Conservation (phyloP, 2,113 vertebrate species). For the Hydropotes inermis region DNA sequence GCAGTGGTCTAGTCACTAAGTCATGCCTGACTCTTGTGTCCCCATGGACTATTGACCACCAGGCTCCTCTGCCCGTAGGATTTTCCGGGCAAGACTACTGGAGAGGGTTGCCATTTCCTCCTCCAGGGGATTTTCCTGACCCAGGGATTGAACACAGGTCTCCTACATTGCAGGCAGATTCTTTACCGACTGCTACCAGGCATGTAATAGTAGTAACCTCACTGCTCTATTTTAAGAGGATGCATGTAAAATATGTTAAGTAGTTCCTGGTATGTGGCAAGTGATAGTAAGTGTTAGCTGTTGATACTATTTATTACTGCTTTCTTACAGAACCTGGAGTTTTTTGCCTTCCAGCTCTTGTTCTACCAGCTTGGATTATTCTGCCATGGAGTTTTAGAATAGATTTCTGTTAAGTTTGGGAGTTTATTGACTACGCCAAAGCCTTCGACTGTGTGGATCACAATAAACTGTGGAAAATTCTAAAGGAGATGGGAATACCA, state of each 20-base stretch:
- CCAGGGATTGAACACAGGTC: not conserved
- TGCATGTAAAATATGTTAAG: not conserved
- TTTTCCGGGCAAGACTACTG: not conserved
- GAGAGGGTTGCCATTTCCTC: not conserved
- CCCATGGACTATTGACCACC: not conserved
- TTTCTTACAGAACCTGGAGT: not conserved
- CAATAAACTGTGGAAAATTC: no score
- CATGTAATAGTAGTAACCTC: not conserved
- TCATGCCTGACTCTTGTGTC: not conserved
- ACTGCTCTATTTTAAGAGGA: not conserved
- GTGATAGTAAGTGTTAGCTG: not conserved
- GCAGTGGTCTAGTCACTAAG: not conserved
- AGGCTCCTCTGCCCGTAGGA: not conserved
- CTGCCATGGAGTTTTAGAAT: not conserved
- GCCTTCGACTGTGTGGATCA: no score
- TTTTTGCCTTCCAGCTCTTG: not conserved
- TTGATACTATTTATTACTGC: not conserved
- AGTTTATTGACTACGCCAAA: no score
- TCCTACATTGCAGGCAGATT: not conserved
- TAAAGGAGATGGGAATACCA: no score
- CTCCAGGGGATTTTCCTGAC: not conserved
- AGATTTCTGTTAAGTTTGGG: not conserved
- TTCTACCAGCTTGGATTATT: not conserved
- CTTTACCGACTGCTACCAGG: not conserved
- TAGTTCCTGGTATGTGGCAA: not conserved